Conservation (phyloP, 2,888 invertebrate genomes). For the Pinctada fucata region DNA sequence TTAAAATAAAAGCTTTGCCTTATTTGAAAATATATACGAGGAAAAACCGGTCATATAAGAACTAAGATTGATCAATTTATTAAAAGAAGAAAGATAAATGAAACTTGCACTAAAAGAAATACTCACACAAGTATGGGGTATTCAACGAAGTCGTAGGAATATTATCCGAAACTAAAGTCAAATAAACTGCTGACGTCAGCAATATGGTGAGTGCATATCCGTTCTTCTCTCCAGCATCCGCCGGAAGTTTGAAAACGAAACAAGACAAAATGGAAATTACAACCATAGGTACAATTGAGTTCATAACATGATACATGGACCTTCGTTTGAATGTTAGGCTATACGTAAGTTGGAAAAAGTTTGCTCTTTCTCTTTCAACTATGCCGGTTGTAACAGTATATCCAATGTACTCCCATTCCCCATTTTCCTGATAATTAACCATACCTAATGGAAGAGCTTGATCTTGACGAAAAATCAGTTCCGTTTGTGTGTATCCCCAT, state of each 20-base stretch:
- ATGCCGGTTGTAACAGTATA: background rate
- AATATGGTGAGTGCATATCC: conserved; percentile 17
- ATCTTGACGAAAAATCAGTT: conserved; percentile 21
- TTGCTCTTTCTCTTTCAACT: background rate
- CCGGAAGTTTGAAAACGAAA: conserved; percentile 23
- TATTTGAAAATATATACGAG: too few species aligned
- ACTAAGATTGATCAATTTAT: too few species aligned
- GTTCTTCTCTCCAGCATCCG: conserved; percentile 20
- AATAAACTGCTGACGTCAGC: conserved; percentile 20
- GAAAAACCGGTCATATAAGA: too few species aligned
- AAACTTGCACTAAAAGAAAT: too few species aligned
- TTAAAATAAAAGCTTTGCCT: too few species aligned
- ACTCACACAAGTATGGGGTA: conserved; percentile 18
- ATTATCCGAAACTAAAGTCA: conserved; percentile 17
- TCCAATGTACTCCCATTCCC: conserved; percentile 10
- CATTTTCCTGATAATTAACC: conserved; percentile 17
- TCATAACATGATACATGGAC: conserved; percentile 9
- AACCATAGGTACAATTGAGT: conserved; percentile 14
- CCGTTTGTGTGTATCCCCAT: conserved; percentile 42
- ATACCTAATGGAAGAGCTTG: background rate
- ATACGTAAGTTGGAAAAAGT: conserved; percentile 7
- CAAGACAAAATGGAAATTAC: conserved; percentile 1
- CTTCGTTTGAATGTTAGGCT: conserved; percentile 20
- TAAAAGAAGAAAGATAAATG: too few species aligned
- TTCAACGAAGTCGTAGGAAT: conserved; percentile 16